Percentiles rank a stretch among this genome's conserved stretches.
phyloP scores from a whole-genome alignment of 2,113 vertebrate species.

The Maylandia zebra region DNA sequence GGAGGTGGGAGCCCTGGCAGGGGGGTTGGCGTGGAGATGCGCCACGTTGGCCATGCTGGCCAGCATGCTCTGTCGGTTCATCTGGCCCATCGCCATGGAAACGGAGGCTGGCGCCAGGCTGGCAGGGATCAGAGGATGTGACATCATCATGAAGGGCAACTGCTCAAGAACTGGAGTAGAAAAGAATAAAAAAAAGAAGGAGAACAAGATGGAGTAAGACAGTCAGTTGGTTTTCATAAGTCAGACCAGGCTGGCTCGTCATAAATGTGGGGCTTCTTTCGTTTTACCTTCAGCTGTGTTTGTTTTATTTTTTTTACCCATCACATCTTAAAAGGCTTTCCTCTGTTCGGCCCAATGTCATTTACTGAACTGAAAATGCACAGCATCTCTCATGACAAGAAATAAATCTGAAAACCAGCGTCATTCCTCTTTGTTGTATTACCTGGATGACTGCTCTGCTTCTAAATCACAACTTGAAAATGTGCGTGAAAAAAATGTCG shows the following conservation, averaged over 20 bases:
- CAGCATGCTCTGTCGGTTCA: slow-evolving; percentile 96
- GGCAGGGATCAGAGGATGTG: slow-evolving; percentile 95
- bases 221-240: neutral
- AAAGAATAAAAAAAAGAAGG: neutral
- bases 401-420: slow-evolving; percentile 2
- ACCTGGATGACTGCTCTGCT: slow-evolving; percentile 11
- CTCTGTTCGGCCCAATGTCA: neutral
- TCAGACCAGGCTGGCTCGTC: neutral
- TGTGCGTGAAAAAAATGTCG: neutral
- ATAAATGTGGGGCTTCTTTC: neutral
- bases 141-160: slow-evolving; percentile 99
- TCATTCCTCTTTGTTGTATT: slow-evolving; percentile 4
- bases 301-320: neutral
- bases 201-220: neutral
- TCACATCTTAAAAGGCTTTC: neutral
- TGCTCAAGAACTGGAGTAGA: slow-evolving; percentile 86
- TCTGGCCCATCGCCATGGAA: slow-evolving; percentile 99
- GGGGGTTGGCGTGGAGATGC: slow-evolving; percentile 82
- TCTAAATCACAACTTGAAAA: neutral
- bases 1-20: slow-evolving; percentile 85
- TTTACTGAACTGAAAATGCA: neutral
- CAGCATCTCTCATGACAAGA: neutral
- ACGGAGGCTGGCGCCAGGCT: slow-evolving; percentile 97
- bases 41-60: slow-evolving; percentile 93
- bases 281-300: neutral